These are phyloP conservation scores for Piprites chloris DNA, from an alignment of 2,113 vertebrate genomes.

Conservation along the genomic window DNA sequence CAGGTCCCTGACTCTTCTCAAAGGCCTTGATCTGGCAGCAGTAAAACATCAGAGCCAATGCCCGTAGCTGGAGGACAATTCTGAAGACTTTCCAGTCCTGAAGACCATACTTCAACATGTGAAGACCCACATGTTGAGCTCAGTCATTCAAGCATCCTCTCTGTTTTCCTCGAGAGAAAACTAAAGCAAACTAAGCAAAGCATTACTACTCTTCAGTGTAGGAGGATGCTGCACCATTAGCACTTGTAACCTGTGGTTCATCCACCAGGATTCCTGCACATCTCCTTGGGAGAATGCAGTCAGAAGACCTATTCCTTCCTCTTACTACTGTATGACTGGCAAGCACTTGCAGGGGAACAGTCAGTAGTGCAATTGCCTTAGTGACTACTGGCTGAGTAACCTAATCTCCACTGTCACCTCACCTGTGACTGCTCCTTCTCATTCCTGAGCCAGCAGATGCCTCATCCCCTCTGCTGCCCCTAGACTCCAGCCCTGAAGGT, in stretches of 20 bases:
- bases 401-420: not conserved
- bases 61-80: not conserved
- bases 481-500: not conserved
- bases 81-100: not conserved
- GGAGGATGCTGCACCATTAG: not conserved
- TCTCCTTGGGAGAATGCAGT: not conserved
- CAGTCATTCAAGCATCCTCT: not conserved
- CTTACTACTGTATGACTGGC: not conserved
- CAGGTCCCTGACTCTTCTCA: not conserved
- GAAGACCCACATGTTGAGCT: not conserved
- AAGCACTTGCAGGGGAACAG: not conserved
- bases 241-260: not conserved
- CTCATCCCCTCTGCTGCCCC: not conserved
- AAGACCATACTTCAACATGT: not conserved
- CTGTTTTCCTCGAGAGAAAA: not conserved
- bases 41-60: not conserved
- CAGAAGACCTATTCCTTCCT: not conserved
- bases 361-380: not conserved
- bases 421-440: not conserved
- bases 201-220: not conserved
- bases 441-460: not conserved
- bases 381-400: not conserved
- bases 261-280: not conserved
- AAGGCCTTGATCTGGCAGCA: not conserved
- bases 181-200: not conserved